A percentile compares a stretch with the other conserved stretches of the same genome.
Conservation (phyloP, 1,140 invertebrate genomes). For the Macrocentrus cingulum region DNA sequence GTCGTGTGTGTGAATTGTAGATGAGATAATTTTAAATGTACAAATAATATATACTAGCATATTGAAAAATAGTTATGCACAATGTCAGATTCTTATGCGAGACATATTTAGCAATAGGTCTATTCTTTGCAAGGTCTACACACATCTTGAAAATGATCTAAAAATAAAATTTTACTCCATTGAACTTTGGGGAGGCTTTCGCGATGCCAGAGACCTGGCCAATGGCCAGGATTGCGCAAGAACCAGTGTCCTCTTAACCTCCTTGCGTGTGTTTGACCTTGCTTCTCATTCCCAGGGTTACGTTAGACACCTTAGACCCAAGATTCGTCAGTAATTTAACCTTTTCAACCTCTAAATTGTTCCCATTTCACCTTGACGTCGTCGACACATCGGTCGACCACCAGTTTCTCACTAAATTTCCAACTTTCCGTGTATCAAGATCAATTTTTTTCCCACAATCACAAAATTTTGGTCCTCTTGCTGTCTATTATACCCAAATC, state of each 20-base stretch:
- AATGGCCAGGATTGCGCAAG: conserved; percentile 51
- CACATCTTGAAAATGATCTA: conserved; percentile 38
- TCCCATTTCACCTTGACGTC: too few species aligned
- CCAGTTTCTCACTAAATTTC: too few species aligned
- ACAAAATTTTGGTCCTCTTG: too few species aligned
- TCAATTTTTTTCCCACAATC: too few species aligned
- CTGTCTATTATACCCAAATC: too few species aligned
- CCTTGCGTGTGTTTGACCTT: conserved; percentile 51
- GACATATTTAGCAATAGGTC: conserved; percentile 32
- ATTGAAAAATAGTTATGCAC: too few species aligned
- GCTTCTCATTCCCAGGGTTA: conserved; percentile 38
- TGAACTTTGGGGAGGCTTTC: conserved; percentile 55
- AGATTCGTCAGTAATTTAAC: neutral
- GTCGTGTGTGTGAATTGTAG: too few species aligned
- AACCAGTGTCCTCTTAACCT: conserved; percentile 47
- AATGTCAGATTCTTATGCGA: too few species aligned
- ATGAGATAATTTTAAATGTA: too few species aligned
- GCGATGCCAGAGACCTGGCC: conserved; percentile 40
- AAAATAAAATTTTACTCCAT: conserved; percentile 49
- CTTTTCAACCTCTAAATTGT: neutral
- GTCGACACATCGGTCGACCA: too few species aligned
- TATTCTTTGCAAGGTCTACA: conserved; percentile 39
- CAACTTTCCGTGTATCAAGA: too few species aligned
- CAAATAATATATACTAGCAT: too few species aligned
- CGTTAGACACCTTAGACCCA: conserved; percentile 3